phyloP scores from a whole-genome alignment of 2,797 vertebrate genomes.

The Pyrocephalus nanus region DNA sequence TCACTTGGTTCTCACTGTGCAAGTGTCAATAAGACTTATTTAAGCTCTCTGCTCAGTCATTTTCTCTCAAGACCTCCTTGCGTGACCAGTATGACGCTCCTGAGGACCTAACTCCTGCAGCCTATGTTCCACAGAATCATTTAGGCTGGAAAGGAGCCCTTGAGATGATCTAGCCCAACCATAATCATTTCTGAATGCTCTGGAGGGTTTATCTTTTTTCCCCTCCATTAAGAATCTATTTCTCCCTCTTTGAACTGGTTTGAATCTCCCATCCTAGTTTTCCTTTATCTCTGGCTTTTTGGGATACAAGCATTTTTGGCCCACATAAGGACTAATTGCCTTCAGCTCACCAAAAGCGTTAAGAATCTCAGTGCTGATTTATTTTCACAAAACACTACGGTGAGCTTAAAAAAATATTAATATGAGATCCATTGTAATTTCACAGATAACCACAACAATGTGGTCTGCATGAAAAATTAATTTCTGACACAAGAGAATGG shows the following conservation, averaged over 20 bases:
- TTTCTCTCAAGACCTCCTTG: not conserved
- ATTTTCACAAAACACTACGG: not conserved
- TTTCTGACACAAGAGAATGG: not conserved
- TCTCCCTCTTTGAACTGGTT: not conserved
- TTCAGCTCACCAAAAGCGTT: not conserved
- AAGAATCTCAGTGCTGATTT: not conserved
- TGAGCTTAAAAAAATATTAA: not conserved
- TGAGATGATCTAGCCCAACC: not conserved
- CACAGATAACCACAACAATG: not conserved
- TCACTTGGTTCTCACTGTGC: not conserved
- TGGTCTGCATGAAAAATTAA: not conserved
- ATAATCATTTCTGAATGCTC: not conserved
- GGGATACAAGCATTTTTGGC: accelerated
- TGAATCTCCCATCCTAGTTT: not conserved
- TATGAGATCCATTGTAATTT: not conserved
- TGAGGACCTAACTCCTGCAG: not conserved
- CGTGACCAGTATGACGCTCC: not conserved
- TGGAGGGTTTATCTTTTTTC: not conserved
- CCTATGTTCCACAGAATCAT: not conserved
- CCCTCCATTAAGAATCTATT: not conserved
- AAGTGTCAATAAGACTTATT: not conserved
- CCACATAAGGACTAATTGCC: not conserved
- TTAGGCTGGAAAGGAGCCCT: not conserved
- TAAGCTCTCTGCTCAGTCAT: not conserved
- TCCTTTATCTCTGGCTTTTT: not conserved